Base-by-base conservation (phyloP, 1,140 invertebrate species). In the Drosophila neocordata region DNA sequence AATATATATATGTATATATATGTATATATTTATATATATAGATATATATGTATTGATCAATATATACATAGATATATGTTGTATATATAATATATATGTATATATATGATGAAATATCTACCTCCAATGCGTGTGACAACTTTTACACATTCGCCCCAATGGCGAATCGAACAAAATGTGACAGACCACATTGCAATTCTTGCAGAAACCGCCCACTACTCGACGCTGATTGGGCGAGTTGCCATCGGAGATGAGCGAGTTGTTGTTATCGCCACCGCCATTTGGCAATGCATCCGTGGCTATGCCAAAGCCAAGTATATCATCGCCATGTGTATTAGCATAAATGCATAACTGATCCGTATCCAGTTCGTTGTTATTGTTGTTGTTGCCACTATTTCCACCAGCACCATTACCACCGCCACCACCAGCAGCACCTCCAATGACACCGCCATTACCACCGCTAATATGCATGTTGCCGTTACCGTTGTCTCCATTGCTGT, bases 81-180 rank as follows among this genome's bases (percentile, higher is more conserved):
- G 51, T 34, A 41, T 24, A 63, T 41, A 44, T 56, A 35, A 20
- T 18, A 18, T 44, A 18, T 18, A 20, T 48, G 20, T 48, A 20
- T 55, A 57, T 57, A 31, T 35, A 57, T 57, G 8, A 31, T n/a
- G 13, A 31, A 65, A 68, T 88, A 76, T 78, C 70, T 92, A 92
- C 91, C 91, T 92, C 91, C 91, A 92, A 65, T 92, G 91, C 56
- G 90, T 83, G 75, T 90, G 83, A 69, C 91, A 92, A 91, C 91
- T 92, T 58, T 80, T 87, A 60, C 91, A 92, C 68, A 92, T 79
- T 63, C 81, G 89, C 24, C 91, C 91, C 75, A 83, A 73, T 31
- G 90, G 80, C 41, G 91, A 91, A 62, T 75, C 76, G 62, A 79
- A 83, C 48, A 91, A 72, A 53, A 90, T 65, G 76, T 91, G 83